A percentile compares a stretch with the other conserved stretches of the same genome.
These are phyloP conservation scores for Cremastobaeus sp. DNA, from an alignment of 2,888 invertebrate species.

Conservation along the genomic window DNA sequence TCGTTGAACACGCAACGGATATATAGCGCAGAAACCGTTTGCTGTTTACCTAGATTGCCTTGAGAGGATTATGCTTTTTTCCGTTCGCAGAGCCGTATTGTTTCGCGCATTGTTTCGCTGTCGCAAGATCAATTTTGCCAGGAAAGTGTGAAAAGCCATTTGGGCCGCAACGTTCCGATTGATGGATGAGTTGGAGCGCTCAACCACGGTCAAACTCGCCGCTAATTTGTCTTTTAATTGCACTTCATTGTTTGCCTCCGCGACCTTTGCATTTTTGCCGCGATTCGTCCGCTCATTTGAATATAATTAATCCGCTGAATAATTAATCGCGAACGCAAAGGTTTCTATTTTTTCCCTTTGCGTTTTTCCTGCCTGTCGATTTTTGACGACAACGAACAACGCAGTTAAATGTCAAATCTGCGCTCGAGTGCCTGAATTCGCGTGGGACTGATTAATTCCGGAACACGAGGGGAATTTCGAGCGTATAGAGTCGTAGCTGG, in stretches of 20 bases:
- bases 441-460: constrained; percentile 26
- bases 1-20: constrained; percentile 50
- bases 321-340: no score
- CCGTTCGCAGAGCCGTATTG: constrained; percentile 13
- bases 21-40: constrained; percentile 35
- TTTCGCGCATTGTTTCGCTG: constrained; percentile 15
- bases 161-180: neutral
- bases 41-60: constrained; percentile 49
- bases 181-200: constrained; percentile 13
- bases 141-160: constrained; percentile 15
- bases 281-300: no score
- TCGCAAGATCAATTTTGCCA: neutral
- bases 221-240: no score
- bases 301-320: no score
- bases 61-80: constrained; percentile 41
- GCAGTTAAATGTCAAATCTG: constrained; percentile 24
- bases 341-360: neutral
- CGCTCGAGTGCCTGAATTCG: constrained; percentile 12
- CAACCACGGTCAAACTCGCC: no score
- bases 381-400: neutral
- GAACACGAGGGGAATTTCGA: constrained; percentile 24
- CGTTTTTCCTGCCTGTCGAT: neutral
- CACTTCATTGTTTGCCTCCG: no score
- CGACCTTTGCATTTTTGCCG: no score
- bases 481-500: constrained; percentile 1